A percentile compares a stretch with the other conserved stretches of the same genome.
Evolutionary conservation across 2,888 invertebrate species (phyloP).

Genomic region (Ethmia dodecea): DNA sequence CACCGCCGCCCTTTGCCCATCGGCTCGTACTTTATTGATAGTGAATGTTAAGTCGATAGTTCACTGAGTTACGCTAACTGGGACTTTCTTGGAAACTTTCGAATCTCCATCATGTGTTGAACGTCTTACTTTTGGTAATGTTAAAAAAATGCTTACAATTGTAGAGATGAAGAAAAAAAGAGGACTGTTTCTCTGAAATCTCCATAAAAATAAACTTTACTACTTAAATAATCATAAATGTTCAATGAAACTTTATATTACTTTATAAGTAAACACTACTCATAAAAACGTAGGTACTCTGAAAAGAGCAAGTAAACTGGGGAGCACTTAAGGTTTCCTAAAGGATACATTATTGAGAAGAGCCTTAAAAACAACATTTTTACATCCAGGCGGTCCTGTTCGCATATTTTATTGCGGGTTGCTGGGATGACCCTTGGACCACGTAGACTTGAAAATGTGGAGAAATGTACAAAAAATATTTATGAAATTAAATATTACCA

Average conservation of each 20-base stretch:
- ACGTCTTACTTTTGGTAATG: too few relatives aligned
- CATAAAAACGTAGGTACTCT: too few relatives aligned
- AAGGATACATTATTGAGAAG: conserved; percentile 68
- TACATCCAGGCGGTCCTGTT: conserved; percentile 60
- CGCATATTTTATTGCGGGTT: conserved; percentile 73
- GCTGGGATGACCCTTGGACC: conserved; percentile 65
- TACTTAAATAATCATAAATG: too few relatives aligned
- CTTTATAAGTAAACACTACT: too few relatives aligned
- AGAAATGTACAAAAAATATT: conserved; percentile 3
- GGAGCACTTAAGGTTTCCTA: conserved; percentile 62
- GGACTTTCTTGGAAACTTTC: conserved; percentile 30
- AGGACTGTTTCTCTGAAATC: too few relatives aligned
- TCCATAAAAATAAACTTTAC: too few relatives aligned
- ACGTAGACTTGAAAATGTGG: conserved; percentile 32
- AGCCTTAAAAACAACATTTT: conserved; percentile 73
- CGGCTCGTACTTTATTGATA: conserved; percentile 71
- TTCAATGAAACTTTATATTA: too few relatives aligned
- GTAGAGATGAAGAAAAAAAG: too few relatives aligned
- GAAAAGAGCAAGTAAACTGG: too few relatives aligned
- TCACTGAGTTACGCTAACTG: conserved; percentile 41
- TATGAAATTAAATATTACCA: too few relatives aligned
- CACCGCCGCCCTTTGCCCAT: conserved; percentile 72
- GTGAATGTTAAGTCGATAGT: conserved; percentile 64
- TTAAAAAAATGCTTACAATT: too few relatives aligned
- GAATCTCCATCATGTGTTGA: too few relatives aligned